phyloP scores from a whole-genome alignment of 2,797 vertebrate species.

The Lepidocolaptes lacrymiger region DNA sequence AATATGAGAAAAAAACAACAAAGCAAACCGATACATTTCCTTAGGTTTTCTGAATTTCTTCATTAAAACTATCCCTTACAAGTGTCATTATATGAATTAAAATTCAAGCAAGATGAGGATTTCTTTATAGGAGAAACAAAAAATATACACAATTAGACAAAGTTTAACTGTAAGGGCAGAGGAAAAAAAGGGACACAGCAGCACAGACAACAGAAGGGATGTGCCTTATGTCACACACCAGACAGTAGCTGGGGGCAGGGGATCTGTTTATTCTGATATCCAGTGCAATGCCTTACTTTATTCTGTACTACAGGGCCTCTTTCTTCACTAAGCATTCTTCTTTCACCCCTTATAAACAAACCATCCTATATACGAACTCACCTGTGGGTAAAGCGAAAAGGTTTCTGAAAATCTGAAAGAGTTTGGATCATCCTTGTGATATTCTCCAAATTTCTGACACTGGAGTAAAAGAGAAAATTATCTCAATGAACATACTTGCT shows the following conservation, averaged over 20 bases:
- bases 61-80: neutral
- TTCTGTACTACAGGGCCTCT: neutral
- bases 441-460: slow-evolving; percentile 99
- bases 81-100: neutral
- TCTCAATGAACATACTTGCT: neutral
- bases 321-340: neutral
- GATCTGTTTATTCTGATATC: neutral
- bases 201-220: neutral
- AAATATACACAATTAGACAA: neutral
- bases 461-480: slow-evolving; percentile 61
- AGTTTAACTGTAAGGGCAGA: neutral
- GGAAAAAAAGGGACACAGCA: neutral
- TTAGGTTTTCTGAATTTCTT: neutral
- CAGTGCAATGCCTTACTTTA: neutral
- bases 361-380: slow-evolving; percentile 62
- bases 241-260: neutral
- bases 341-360: neutral
- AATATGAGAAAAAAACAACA: neutral
- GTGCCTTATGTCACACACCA: neutral
- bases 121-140: neutral
- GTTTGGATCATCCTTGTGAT: slow-evolving; percentile 96
- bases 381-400: slow-evolving; percentile 97
- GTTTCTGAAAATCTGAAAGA: slow-evolving; percentile 98
- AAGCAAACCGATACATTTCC: neutral
- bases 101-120: neutral